Base-by-base conservation (phyloP, 2,113 vertebrate species). In the Chelonoidis abingdonii region DNA sequence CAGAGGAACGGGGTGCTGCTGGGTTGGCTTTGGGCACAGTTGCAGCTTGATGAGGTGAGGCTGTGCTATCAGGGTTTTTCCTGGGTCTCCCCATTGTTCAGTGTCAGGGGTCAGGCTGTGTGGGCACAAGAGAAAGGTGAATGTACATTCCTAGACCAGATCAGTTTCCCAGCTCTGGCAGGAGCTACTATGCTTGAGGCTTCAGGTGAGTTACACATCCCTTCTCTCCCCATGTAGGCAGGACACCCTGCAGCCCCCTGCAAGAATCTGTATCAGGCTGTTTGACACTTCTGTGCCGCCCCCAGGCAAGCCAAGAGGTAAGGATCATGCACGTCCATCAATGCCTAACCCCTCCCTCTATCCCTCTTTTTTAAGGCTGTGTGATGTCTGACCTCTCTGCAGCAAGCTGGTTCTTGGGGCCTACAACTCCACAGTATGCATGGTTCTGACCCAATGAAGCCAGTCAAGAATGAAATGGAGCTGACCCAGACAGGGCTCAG, bases 41-140 rank as follows among this genome's bases (percentile, higher is more conserved):
- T 1, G 96, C 50, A 29, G 94, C 97, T 0, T 56, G 72, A 1
- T 16, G 91, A 52, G 97, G 97, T 49, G 95, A 97, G 0, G 94
- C 80, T 2, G 87, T 44, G n/a, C 65, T 3, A 1, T 75, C 50
- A 3, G 95, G 10, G 2, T 93, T 93, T 81, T 96, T 96, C 91
- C 95, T 95, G 57, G 97, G 97, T 62, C 96, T 95, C 41, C 96
- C 97, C 97, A 98, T 98, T 0, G 35, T 76, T 75, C 2, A 3
- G 5, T 1, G 10, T 93, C 69, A 86, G 21, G 12, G 52, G 5
- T 81, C 65, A 41, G 1, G 14, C 8, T 31, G 94, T 96, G 93
- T 1, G 29, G 75, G 41, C 8, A 41, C 0, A 1, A 8, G 56
- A 90, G 3, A 50, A 38, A 89, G 38, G 10, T 47, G 10, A 82